These are phyloP conservation scores for Carettochelys insculpta DNA, from an alignment of 2,113 vertebrate species.

Conservation along the genomic window DNA sequence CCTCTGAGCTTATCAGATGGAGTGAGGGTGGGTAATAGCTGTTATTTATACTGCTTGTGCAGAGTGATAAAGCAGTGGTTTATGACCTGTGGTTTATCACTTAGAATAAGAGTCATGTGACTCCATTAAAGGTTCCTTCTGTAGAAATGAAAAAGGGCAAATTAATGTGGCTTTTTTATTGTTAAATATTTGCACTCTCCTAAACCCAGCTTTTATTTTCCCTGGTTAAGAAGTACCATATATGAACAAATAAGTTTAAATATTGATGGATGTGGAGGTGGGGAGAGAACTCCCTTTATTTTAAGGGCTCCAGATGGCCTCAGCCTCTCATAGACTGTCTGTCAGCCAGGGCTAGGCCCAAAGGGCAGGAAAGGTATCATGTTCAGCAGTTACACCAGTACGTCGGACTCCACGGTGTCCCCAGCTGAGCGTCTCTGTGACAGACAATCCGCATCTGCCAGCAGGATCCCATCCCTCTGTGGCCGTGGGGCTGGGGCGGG, in stretches of 20 bases:
- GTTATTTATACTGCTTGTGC: slow-evolving; percentile 79
- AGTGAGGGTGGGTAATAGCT: slow-evolving; percentile 73
- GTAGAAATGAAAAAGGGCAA: slow-evolving; percentile 75
- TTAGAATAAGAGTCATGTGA: slow-evolving; percentile 78
- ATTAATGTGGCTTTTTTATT: slow-evolving; percentile 76
- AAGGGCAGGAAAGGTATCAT: slow-evolving; percentile 37
- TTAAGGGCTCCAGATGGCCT: slow-evolving; percentile 42
- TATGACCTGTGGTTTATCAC: slow-evolving; percentile 80
- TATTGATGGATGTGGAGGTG: slow-evolving; percentile 63
- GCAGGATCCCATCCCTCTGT: not conserved
- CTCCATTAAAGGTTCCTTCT: slow-evolving; percentile 74
- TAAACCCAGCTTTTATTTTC: slow-evolving; percentile 71
- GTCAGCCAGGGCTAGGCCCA: not conserved
- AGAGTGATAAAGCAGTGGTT: slow-evolving; percentile 78
- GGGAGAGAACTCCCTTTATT: slow-evolving; percentile 63
- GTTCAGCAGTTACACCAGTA: not conserved
- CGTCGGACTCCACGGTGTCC: not conserved
- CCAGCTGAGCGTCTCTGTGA: fast-evolving
- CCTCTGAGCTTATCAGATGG: slow-evolving; percentile 74
- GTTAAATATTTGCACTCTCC: slow-evolving; percentile 76
- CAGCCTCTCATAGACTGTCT: slow-evolving; percentile 42
- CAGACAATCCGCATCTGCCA: not conserved
- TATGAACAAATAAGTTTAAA: slow-evolving; percentile 66
- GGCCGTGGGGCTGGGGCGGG: not conserved
- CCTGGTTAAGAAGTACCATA: slow-evolving; percentile 62